Percentiles rank a stretch among this genome's conserved stretches.
Conservation (phyloP, 2,888 invertebrate genomes). For the Phalera bucephala region DNA sequence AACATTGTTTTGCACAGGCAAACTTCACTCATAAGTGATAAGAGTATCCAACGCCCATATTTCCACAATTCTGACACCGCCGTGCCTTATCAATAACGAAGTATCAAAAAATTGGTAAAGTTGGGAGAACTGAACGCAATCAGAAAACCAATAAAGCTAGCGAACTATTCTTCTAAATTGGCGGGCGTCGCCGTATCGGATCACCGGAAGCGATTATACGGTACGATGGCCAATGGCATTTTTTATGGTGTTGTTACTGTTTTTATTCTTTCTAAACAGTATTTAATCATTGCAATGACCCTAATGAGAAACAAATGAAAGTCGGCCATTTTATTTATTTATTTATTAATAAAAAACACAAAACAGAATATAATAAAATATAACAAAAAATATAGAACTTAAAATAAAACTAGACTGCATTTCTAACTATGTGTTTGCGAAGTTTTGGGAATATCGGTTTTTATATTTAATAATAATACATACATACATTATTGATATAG, state of each 20-base stretch:
- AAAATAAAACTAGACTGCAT: too few relatives aligned
- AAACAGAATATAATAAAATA: too few relatives aligned
- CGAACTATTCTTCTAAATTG: neutral
- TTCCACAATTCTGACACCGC: neutral
- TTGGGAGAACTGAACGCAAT: slow-evolving; percentile 19
- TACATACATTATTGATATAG: too few relatives aligned
- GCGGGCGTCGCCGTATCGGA: slow-evolving; percentile 5
- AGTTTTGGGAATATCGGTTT: too few relatives aligned
- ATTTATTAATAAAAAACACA: too few relatives aligned
- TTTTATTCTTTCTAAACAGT: neutral
- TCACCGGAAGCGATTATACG: slow-evolving; percentile 22
- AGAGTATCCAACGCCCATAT: too few relatives aligned
- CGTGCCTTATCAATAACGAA: slow-evolving; percentile 11
- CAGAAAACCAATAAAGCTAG: slow-evolving; percentile 3
- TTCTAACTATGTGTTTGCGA: too few relatives aligned
- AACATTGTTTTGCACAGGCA: too few relatives aligned
- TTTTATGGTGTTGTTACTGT: slow-evolving; percentile 3
- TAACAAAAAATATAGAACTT: too few relatives aligned
- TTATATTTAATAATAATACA: too few relatives aligned
- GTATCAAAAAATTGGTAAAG: slow-evolving; percentile 24
- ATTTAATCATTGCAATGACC: slow-evolving; percentile 5
- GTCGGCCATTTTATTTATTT: neutral
- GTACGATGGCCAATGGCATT: slow-evolving; percentile 3
- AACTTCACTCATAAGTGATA: too few relatives aligned
- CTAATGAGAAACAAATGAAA: slow-evolving; percentile 4